These are phyloP conservation scores for Galbula dea DNA, from an alignment of 2,113 vertebrate species.

Conservation along the genomic window DNA sequence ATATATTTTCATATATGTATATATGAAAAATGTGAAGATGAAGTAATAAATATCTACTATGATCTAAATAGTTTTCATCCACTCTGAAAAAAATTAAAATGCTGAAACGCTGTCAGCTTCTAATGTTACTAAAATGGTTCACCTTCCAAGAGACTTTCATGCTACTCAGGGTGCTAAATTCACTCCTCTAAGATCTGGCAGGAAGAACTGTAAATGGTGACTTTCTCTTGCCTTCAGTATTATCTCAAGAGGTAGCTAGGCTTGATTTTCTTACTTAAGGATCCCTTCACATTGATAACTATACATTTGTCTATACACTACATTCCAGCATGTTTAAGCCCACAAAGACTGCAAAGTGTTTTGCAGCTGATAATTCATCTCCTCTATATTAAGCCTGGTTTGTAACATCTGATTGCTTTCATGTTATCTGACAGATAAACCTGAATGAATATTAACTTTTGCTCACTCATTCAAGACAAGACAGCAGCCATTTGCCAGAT, in stretches of 20 bases:
- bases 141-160: neutral
- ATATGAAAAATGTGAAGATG: neutral
- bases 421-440: neutral
- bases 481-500: neutral
- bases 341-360: neutral
- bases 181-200: neutral
- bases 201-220: neutral
- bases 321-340: neutral
- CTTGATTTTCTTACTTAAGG: neutral
- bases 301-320: neutral
- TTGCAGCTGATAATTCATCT: neutral
- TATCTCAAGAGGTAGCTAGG: neutral
- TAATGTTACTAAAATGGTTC: neutral
- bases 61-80: neutral
- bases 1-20: too few species aligned
- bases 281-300: neutral
- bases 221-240: neutral
- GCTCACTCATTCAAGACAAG: neutral
- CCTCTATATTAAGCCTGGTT: neutral
- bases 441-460: neutral
- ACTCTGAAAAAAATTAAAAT: neutral
- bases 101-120: neutral
- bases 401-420: neutral
- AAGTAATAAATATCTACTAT: neutral
- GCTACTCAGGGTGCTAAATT: neutral